Percentiles rank a stretch among this genome's conserved stretches.
Evolutionary conservation across 2,797 vertebrate genomes (phyloP).

Genomic region (Taenioides sp.): DNA sequence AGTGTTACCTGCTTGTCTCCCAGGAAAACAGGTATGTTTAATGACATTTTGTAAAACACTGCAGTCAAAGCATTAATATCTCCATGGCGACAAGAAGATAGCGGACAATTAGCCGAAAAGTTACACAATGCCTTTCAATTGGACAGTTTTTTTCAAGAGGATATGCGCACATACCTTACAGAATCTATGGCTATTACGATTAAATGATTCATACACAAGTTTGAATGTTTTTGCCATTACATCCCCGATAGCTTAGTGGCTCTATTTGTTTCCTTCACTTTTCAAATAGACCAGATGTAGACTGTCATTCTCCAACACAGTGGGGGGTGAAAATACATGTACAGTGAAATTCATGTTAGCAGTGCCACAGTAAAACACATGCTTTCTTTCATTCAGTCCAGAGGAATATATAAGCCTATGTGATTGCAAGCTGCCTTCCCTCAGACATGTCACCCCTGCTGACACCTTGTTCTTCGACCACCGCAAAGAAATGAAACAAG

Average conservation of each 20-base stretch:
- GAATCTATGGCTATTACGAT: not conserved
- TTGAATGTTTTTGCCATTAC: not conserved
- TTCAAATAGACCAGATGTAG: not conserved
- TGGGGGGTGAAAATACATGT: not conserved
- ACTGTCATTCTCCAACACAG: not conserved
- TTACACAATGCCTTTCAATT: too few relatives aligned
- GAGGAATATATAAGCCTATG: not conserved
- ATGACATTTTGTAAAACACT: too few relatives aligned
- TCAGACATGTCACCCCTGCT: slow-evolving; percentile 41
- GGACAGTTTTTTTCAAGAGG: too few relatives aligned
- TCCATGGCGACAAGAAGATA: too few relatives aligned
- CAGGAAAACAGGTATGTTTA: too few relatives aligned
- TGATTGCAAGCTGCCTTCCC: slow-evolving; percentile 26
- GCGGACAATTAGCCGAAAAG: too few relatives aligned
- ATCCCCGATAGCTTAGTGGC: too few relatives aligned
- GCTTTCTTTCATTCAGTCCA: slow-evolving; percentile 18
- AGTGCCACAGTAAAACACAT: slow-evolving; percentile 7
- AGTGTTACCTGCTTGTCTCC: too few relatives aligned
- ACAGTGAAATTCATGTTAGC: not conserved
- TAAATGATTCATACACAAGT: not conserved
- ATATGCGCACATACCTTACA: too few relatives aligned
- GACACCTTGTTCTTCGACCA: slow-evolving; percentile 49
- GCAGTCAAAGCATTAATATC: too few relatives aligned
- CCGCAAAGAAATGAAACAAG: slow-evolving; percentile 51
- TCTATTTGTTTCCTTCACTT: not conserved